These are phyloP conservation scores for Meloidogyne floridensis DNA, from an alignment of 1,140 invertebrate genomes.

Conservation along the genomic window DNA sequence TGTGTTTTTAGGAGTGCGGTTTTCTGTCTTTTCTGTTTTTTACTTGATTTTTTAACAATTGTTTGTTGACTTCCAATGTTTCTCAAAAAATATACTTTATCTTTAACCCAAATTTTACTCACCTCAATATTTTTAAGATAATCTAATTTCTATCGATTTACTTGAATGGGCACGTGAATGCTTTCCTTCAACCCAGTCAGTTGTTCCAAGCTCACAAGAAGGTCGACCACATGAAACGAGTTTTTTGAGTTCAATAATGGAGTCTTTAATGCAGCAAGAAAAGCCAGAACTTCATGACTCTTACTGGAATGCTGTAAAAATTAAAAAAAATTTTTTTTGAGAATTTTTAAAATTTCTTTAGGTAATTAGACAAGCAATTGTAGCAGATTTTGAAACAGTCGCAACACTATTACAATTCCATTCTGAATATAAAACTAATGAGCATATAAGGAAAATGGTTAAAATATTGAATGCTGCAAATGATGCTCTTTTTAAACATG, in stretches of 20 bases:
- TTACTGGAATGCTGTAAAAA: constrained; percentile 29
- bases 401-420: constrained; percentile 28
- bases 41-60: too few species aligned
- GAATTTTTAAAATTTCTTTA: background rate
- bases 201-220: constrained; percentile 17
- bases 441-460: constrained; percentile 15
- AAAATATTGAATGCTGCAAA: constrained; percentile 21
- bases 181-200: constrained; percentile 24
- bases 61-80: too few species aligned
- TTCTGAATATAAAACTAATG: constrained; percentile 27
- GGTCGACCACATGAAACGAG: background rate
- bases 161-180: constrained; percentile 32
- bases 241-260: constrained; percentile 28
- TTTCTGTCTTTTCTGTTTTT: background rate
- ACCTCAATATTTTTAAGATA: background rate
- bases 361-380: constrained; percentile 25
- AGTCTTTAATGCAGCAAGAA: constrained; percentile 28
- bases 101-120: too few species aligned
- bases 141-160: constrained; percentile 31
- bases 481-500: constrained; percentile 19
- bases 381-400: constrained; percentile 28
- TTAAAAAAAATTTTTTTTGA: background rate
- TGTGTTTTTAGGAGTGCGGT: too few species aligned
- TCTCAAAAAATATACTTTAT: too few species aligned
- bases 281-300: constrained; percentile 21